Base-by-base conservation (phyloP, 2,113 vertebrate genomes). In the Ammospiza caudacuta region DNA sequence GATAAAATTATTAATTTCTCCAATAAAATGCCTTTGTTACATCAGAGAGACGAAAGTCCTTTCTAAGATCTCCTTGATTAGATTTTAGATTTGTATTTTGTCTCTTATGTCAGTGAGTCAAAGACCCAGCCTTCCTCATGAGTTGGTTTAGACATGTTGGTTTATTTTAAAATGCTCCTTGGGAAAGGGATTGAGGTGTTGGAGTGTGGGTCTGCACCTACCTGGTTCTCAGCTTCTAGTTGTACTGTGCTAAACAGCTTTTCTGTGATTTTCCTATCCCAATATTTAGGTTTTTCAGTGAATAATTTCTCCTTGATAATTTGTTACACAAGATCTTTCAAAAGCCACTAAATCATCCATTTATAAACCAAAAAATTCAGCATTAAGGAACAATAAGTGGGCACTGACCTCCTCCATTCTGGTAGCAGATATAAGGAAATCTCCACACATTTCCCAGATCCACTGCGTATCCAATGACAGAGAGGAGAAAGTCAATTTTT, bases 381-480 rank as follows among this genome's bases (percentile, higher is more conserved):
- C 49, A 7, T 16, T 63, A 52, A 72, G 39, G 75, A 73, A 12
- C 39, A 70, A 28, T 1, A 47, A 41, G 49, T 12, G 37, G 8
- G 28, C 82, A 96, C 99, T 99, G 96, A 99, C 99, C 99, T 98
- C 99, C 99, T 97, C 99, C 99, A 0, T 99, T 99, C 86, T 99
- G 99, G 92, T 99, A 99, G 97, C 99, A 99, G 90, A 99, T 98
- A 76, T 99, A 99, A 17, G 99, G 99, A 95, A 99, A 99, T 64
- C 99, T 99, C 99, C 99, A 99, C 72, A 99, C 98, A 1, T 99
- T 99, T 68, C 99, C 99, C 97, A 99, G 98, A 96, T 99, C 99
- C 94, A 99, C 99, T 1, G 99, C 99, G 0, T 99, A 99, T 89
- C 99, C 99, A 35, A 99, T 99, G 92, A 99, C 99, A 0, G 99